phyloP scores from a whole-genome alignment of 2,888 invertebrate species.

The Abrostola triplasia region DNA sequence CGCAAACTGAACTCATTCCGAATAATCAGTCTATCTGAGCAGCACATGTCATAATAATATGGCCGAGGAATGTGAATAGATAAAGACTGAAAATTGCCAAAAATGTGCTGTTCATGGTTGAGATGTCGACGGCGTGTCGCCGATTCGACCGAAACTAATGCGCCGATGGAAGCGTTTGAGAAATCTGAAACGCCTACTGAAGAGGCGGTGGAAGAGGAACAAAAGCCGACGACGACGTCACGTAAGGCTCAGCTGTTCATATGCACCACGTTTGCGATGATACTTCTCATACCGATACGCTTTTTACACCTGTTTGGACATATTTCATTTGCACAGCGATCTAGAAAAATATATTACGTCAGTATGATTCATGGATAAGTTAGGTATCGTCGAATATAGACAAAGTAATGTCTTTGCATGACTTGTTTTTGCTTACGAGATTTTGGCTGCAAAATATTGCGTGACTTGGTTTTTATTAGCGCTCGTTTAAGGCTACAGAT shows the following conservation, averaged over 20 bases:
- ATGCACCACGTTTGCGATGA: conserved; percentile 61
- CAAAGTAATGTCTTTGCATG: conserved; percentile 39
- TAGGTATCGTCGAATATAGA: conserved; percentile 41
- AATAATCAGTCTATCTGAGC: conserved; percentile 72
- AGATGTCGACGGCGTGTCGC: conserved; percentile 80
- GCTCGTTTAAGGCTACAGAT: conserved; percentile 35
- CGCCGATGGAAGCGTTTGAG: conserved; percentile 75
- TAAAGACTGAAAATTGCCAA: conserved; percentile 59
- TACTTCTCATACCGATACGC: conserved; percentile 58
- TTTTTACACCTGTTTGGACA: conserved; percentile 69
- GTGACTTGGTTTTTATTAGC: conserved; percentile 27
- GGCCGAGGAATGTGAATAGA: conserved; percentile 54
- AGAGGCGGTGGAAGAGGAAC: conserved; percentile 63
- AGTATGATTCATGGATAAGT: conserved; percentile 70
- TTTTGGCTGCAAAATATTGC: conserved; percentile 23
- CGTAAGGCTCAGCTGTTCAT: conserved; percentile 74
- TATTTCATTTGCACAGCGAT: conserved; percentile 42
- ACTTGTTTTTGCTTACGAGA: conserved; percentile 37
- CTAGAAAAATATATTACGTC: conserved; percentile 59
- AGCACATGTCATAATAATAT: conserved; percentile 65
- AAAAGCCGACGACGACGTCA: conserved; percentile 68
- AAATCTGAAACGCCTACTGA: conserved; percentile 61
- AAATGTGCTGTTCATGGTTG: conserved; percentile 86
- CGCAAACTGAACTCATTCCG: conserved; percentile 77
- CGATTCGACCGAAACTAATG: conserved; percentile 71